These are phyloP conservation scores for Epinephelus awoara DNA, from an alignment of 2,797 vertebrate species.

Conservation along the genomic window DNA sequence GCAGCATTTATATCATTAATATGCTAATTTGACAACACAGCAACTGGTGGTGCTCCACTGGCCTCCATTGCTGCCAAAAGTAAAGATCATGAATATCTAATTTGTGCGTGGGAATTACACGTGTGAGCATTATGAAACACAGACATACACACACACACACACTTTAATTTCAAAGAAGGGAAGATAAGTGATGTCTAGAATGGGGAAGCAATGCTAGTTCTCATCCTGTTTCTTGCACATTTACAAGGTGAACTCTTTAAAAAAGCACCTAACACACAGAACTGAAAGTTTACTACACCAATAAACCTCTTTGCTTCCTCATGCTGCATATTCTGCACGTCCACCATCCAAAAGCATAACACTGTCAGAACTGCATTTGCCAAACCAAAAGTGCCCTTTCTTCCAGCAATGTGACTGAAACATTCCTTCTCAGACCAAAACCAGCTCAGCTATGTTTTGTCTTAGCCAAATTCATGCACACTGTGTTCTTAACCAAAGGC, in stretches of 20 bases:
- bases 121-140: constrained; percentile 41
- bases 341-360: constrained; percentile 27
- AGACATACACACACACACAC: not conserved
- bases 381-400: constrained; percentile 69
- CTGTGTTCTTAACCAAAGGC: constrained; percentile 53
- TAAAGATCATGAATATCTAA: constrained; percentile 72
- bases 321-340: constrained; percentile 19
- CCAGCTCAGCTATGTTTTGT: constrained; percentile 71
- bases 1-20: constrained; percentile 81
- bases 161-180: constrained; percentile 10
- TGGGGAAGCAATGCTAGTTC: not conserved
- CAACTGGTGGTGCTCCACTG: constrained; percentile 65
- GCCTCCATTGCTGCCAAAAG: constrained; percentile 73
- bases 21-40: constrained; percentile 77
- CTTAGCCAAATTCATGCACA: constrained; percentile 48
- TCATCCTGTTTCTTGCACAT: not conserved
- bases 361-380: constrained; percentile 22
- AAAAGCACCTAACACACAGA: not conserved
- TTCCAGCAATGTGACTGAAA: constrained; percentile 69
- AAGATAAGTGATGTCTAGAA: not conserved
- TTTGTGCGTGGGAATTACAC: constrained; percentile 53
- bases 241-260: not conserved
- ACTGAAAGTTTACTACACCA: not conserved
- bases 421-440: constrained; percentile 76
- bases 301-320: constrained; percentile 38